A percentile compares a stretch with the other conserved stretches of the same genome.
phyloP scores from a whole-genome alignment of 1,140 invertebrate genomes.

The Trachymyrmex cornetzi region DNA sequence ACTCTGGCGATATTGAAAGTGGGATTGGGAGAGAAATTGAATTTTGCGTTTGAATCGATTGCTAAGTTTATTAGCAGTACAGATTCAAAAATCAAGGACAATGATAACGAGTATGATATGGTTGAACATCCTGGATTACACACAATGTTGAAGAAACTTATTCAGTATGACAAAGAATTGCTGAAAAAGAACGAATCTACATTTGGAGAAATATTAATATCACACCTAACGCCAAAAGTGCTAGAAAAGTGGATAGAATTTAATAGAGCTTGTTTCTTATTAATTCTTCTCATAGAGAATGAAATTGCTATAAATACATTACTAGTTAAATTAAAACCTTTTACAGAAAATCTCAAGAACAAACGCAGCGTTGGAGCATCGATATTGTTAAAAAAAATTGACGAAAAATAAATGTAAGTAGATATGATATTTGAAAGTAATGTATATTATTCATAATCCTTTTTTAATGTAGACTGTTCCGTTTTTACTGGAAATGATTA shows the following conservation, averaged over 20 bases:
- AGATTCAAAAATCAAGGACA: conserved; percentile 83
- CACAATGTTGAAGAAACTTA: conserved; percentile 93
- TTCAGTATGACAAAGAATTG: conserved; percentile 89
- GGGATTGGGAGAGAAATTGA: conserved; percentile 83
- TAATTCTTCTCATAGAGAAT: conserved; percentile 87
- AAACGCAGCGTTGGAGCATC: conserved; percentile 85
- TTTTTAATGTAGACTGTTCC: not conserved
- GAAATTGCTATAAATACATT: conserved; percentile 62
- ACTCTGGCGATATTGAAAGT: conserved; percentile 91
- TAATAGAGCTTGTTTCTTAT: conserved; percentile 89
- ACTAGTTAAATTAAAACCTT: conserved; percentile 71
- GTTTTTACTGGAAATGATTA: not conserved
- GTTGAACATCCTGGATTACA: conserved; percentile 94
- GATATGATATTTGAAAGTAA: not conserved
- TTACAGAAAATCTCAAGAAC: conserved; percentile 76
- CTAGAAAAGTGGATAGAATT: conserved; percentile 87
- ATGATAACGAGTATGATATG: conserved; percentile 86
- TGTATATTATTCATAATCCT: not conserved
- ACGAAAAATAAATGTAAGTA: conserved; percentile 42
- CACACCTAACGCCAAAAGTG: conserved; percentile 82
- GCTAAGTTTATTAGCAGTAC: conserved; percentile 84
- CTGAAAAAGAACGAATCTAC: conserved; percentile 78
- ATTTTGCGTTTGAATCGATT: conserved; percentile 85
- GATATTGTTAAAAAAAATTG: conserved; percentile 87
- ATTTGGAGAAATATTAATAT: conserved; percentile 85